Conservation (phyloP, 2,797 vertebrate genomes). For the Poliocrania exsul region DNA sequence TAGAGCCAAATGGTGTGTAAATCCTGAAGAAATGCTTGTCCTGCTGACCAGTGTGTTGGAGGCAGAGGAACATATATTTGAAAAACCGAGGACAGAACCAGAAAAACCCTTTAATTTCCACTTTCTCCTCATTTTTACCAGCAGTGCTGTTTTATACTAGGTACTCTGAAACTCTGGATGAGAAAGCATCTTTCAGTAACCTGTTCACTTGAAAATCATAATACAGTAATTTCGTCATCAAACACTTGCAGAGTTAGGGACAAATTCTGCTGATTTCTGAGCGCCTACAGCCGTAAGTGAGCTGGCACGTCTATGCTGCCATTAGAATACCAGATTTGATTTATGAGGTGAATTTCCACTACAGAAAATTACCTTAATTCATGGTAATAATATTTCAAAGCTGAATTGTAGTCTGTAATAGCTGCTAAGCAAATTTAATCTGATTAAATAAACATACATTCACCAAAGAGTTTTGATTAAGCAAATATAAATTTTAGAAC, state of each 20-base stretch:
- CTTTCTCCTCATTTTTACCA: background rate
- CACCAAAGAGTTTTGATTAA: background rate
- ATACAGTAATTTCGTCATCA: background rate
- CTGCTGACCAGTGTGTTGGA: background rate
- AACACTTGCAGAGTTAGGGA: background rate
- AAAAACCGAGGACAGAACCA: background rate
- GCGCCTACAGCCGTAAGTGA: background rate
- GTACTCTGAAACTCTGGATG: background rate
- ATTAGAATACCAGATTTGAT: background rate
- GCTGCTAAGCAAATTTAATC: background rate
- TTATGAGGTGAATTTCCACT: background rate
- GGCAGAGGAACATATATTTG: background rate
- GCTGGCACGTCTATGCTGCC: background rate
- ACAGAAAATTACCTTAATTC: background rate
- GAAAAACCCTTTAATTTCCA: background rate
- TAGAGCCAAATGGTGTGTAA: accelerated
- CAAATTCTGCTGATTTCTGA: background rate
- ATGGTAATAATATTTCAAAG: background rate
- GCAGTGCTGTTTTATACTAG: background rate
- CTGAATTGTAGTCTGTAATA: background rate
- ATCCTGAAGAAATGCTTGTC: background rate
- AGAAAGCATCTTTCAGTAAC: background rate
- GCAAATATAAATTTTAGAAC: background rate
- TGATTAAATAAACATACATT: background rate
- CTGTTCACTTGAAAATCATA: background rate